These are phyloP conservation scores for Ia io DNA, from an alignment of 2,113 vertebrate species.

Conservation along the genomic window DNA sequence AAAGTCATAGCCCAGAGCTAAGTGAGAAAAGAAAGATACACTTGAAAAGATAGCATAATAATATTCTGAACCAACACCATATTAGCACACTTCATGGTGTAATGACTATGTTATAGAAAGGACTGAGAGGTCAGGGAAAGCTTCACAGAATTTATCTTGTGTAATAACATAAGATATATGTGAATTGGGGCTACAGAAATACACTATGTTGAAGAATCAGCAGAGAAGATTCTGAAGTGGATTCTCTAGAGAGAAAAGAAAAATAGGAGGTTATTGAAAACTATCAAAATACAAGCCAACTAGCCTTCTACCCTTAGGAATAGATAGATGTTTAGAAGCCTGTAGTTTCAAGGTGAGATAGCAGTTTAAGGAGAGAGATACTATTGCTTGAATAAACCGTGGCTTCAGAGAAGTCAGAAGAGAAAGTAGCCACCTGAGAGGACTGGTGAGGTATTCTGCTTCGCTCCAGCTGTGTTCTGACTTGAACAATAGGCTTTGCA, in stretches of 20 bases:
- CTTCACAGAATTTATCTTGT: background rate
- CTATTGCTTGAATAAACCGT: background rate
- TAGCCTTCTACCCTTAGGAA: background rate
- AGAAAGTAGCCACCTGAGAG: background rate
- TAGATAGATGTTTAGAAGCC: conserved; percentile 2
- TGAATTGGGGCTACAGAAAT: background rate
- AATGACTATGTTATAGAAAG: background rate
- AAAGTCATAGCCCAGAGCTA: background rate
- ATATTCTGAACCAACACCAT: background rate
- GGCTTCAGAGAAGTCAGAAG: background rate
- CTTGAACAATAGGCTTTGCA: background rate
- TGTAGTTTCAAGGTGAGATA: background rate
- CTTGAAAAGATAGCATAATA: background rate
- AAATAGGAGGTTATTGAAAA: background rate
- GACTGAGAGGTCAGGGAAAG: background rate
- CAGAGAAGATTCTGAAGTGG: background rate
- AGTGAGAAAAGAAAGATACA: background rate
- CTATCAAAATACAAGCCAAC: conserved; percentile 41
- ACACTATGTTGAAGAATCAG: background rate
- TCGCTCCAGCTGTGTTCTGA: background rate
- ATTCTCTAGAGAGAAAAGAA: conserved; percentile 27
- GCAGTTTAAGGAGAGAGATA: background rate
- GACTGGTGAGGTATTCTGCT: background rate
- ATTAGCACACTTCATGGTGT: conserved; percentile 27
- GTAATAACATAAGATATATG: background rate